A percentile compares a stretch with the other conserved stretches of the same genome.
Evolutionary conservation across 2,113 vertebrate genomes (phyloP).

Genomic region (Trematomus loennbergii): DNA sequence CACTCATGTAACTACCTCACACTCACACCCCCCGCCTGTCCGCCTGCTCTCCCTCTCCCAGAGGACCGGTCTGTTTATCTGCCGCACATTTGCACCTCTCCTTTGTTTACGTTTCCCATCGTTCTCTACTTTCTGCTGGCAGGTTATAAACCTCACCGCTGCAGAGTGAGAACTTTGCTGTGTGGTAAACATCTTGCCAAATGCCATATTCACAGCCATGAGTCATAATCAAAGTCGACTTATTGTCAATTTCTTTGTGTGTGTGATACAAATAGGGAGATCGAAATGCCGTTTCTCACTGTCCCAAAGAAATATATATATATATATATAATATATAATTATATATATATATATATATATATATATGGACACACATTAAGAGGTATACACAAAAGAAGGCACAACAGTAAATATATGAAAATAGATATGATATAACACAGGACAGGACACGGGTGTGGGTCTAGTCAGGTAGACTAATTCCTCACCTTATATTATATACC

Average conservation of each 20-base stretch:
- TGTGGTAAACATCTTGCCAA: conserved; percentile 35
- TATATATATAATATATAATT: no score
- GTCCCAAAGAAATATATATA: no score
- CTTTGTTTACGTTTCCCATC: conserved; percentile 61
- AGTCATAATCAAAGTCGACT: conserved; percentile 4
- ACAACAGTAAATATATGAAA: no score
- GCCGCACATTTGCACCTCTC: conserved; percentile 62
- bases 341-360: no score
- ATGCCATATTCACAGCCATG: conserved; percentile 8
- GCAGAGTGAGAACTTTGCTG: conserved; percentile 33
- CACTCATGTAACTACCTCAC: conserved; percentile 51
- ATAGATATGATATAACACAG: no score
- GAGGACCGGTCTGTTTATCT: conserved; percentile 56
- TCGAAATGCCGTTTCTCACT: no score
- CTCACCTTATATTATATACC: not conserved
- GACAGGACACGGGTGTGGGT: no score
- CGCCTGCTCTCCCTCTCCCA: conserved; percentile 2
- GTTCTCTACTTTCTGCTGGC: conserved; percentile 44
- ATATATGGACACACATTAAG: no score
- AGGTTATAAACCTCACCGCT: conserved; percentile 34
- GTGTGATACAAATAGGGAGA: no score
- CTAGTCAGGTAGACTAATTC: not conserved
- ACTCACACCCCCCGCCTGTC: not conserved
- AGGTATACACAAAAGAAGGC: no score
- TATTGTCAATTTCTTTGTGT: no score